Base-by-base conservation (phyloP, 2,888 invertebrate genomes). In the Drosophila paranaensis region DNA sequence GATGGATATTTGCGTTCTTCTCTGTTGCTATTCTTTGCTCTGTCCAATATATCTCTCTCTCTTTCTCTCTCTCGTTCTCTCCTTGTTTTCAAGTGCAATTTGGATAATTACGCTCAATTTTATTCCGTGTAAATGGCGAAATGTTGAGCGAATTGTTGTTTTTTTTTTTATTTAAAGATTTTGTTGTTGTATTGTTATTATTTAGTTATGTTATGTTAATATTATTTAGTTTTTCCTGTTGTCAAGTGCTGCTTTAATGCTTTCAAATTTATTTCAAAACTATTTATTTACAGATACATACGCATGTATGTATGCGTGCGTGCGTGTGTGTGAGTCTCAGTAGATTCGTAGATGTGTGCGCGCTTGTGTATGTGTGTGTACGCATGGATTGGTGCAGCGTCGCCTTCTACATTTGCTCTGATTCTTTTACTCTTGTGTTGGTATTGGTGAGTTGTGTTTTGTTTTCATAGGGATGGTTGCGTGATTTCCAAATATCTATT, bases 71-170 rank as follows among this genome's bases (percentile, higher is more conserved):
- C n/a, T 40, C n/a, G 40, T 53, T 46, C 20, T 60, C 48, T 25
- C 40, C 50, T 56, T 37, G n/a, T 45, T 27, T 46, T 42, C 39
- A 27, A 51, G 81, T 81, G 81, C 84, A 87, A 88, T 66, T 79
- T 70, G 64, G 42, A 62, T 64, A 57, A 57, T 62, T 33, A 48
- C 64, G 74, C 79, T 79, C 79, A 79, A 65, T 45, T 64, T 73
- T 56, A 73, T 79, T 90, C 84, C 84, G 84, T 84, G 84, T 84
- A 84, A 84, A 84, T 73, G 84, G 84, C 84, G 84, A 84, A 90
- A 74, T 73, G 61, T 66, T 86, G 90, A 84, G 84, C 84, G 74
- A 69, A 37, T 61, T 45, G 8, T 8, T 30, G 33, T 8, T 33
- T 33, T 10, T 33, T 33, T 10, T 10, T 43, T 48, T 45, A 25